Evolutionary conservation across 92 coral and sea anemone species (phyloP).

Genomic region (Porites rus): DNA sequence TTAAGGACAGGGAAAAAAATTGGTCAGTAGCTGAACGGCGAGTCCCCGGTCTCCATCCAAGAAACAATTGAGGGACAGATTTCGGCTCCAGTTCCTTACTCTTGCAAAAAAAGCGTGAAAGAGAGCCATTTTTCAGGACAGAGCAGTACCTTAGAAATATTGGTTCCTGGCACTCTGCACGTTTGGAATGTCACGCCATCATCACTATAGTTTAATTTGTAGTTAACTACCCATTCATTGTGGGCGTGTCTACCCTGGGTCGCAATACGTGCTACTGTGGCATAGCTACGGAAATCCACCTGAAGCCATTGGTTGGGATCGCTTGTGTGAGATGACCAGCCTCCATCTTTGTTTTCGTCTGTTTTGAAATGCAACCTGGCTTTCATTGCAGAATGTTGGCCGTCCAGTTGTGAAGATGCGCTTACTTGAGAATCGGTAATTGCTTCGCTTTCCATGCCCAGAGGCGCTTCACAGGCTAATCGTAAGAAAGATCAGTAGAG

Average conservation of each 20-base stretch:
- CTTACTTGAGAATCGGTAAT: slow-evolving; percentile 12
- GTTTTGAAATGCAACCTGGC: slow-evolving; percentile 13
- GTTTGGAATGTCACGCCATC: slow-evolving; percentile 22
- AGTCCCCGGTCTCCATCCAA: too few relatives aligned
- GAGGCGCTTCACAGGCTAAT: slow-evolving; percentile 18
- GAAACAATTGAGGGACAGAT: too few relatives aligned
- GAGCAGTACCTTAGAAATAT: not conserved
- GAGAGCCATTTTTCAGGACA: too few relatives aligned
- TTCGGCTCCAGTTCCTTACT: too few relatives aligned
- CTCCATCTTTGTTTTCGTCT: slow-evolving; percentile 4
- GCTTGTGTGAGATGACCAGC: not conserved
- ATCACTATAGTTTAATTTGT: not conserved
- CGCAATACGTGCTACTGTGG: not conserved
- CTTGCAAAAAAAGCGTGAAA: too few relatives aligned
- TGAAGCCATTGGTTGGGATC: slow-evolving; percentile 36
- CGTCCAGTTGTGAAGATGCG: slow-evolving; percentile 20
- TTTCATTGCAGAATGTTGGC: slow-evolving; percentile 1
- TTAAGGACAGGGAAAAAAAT: too few relatives aligned
- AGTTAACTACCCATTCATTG: slow-evolving; percentile 12
- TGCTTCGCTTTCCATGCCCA: slow-evolving; percentile 29
- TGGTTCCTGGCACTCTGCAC: not conserved
- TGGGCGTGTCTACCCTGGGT: slow-evolving; percentile 22
- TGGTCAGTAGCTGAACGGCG: too few relatives aligned
- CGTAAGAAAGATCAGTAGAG: not conserved
- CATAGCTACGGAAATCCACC: slow-evolving; percentile 12